phyloP scores from a whole-genome alignment of 2,113 vertebrate genomes.

The Stegostoma tigrinum region DNA sequence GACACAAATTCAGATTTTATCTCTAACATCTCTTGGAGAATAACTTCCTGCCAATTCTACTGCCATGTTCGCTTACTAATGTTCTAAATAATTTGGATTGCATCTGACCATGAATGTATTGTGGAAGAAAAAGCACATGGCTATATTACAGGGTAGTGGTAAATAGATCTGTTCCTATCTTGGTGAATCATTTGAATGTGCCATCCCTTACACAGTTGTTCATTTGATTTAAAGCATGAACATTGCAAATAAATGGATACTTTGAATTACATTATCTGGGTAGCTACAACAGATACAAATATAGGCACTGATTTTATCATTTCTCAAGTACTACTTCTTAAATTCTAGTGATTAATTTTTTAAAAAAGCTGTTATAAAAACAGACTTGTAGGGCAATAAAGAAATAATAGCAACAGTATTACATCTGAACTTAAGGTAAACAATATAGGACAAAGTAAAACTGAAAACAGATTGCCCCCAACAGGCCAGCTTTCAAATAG shows the following conservation, averaged over 20 bases:
- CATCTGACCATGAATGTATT: neutral
- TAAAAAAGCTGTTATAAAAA: neutral
- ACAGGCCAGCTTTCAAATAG: constrained; percentile 25
- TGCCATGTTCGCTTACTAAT: neutral
- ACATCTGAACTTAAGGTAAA: neutral
- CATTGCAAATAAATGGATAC: neutral
- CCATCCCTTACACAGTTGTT: neutral
- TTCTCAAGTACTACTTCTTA: neutral
- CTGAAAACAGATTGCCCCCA: constrained; percentile 32
- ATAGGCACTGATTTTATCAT: neutral
- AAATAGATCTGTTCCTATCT: neutral
- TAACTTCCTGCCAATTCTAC: constrained; percentile 14
- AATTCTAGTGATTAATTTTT: neutral
- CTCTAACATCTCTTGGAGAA: neutral
- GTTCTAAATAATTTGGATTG: constrained; percentile 12
- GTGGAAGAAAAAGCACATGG: no score
- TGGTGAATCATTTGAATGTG: neutral
- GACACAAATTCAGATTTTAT: neutral
- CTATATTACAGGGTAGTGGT: neutral
- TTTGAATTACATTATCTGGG: neutral
- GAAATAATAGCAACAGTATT: neutral
- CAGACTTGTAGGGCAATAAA: neutral
- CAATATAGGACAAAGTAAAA: neutral
- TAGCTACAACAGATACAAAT: neutral
- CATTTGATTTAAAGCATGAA: neutral